Evolutionary conservation across 2,888 invertebrate genomes (phyloP).

Genomic region (Hofmannophila pseudospretella): DNA sequence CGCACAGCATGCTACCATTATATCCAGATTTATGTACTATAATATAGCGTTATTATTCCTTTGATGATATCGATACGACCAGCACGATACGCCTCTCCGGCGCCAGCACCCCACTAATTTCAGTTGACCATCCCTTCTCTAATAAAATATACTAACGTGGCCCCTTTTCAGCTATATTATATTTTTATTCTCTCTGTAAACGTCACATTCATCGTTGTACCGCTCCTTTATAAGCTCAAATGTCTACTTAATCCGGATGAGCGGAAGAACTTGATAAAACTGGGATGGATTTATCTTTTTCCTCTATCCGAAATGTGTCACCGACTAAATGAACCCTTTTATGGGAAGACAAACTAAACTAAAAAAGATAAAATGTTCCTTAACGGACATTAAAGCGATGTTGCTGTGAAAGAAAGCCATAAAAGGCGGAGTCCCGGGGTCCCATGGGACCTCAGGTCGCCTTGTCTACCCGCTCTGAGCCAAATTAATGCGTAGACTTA

Average conservation of each 20-base stretch:
- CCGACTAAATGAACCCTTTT: constrained; percentile 68
- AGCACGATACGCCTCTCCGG: constrained; percentile 36
- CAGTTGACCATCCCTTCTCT: constrained; percentile 34
- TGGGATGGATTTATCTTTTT: constrained; percentile 56
- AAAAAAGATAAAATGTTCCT: constrained; percentile 73
- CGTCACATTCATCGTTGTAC: constrained; percentile 24
- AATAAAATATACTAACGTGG: constrained; percentile 40
- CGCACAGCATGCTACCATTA: constrained; percentile 25
- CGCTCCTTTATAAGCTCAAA: constrained; percentile 8
- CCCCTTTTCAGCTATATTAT: constrained; percentile 33
- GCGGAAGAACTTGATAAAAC: constrained; percentile 55
- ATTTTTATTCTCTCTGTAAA: constrained; percentile 45
- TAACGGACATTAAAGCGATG: constrained; percentile 69
- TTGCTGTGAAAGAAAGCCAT: constrained; percentile 57
- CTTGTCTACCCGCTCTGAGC: constrained; percentile 35
- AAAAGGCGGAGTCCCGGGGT: constrained; percentile 51
- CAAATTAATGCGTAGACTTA: constrained; percentile 59
- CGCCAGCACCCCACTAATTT: constrained; percentile 52
- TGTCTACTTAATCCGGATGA: constrained; percentile 32
- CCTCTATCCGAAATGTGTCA: constrained; percentile 62
- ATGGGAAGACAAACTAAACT: constrained; percentile 65
- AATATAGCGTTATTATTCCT: constrained; percentile 18
- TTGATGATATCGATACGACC: constrained; percentile 29
- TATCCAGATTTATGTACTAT: constrained; percentile 17
- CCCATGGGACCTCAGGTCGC: constrained; percentile 43